Evolutionary conservation across 2,113 vertebrate species (phyloP).

Genomic region (Peromyscus californicus): DNA sequence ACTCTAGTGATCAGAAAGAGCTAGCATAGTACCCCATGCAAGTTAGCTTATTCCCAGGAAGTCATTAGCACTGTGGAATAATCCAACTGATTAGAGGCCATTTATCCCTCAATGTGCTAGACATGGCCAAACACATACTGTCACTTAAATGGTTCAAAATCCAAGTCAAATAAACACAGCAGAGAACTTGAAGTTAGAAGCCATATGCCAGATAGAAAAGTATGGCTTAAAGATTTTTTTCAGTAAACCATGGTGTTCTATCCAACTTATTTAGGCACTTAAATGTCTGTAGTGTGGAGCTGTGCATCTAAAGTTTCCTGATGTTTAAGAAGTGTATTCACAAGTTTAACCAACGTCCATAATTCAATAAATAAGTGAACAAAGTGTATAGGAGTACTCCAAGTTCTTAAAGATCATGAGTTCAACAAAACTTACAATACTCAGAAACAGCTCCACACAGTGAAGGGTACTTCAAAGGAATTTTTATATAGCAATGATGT

Average conservation of each 20-base stretch:
- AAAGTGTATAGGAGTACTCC: neutral
- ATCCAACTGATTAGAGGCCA: conserved; percentile 49
- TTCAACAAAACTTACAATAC: conserved; percentile 68
- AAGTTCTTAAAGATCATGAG: conserved; percentile 49
- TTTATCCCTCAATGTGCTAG: conserved; percentile 61
- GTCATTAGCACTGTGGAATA: conserved; percentile 66
- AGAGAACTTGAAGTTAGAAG: neutral
- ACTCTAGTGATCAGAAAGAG: conserved; percentile 60
- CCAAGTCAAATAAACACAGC: conserved; percentile 32
- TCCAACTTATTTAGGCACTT: neutral
- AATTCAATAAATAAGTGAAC: conserved; percentile 49
- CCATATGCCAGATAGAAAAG: neutral
- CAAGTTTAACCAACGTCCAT: conserved; percentile 12
- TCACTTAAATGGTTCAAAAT: conserved; percentile 32
- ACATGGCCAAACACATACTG: neutral
- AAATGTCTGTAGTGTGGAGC: neutral
- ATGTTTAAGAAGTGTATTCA: conserved; percentile 64
- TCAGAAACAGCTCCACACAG: conserved; percentile 68
- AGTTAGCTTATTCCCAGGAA: conserved; percentile 67
- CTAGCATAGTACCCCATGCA: neutral
- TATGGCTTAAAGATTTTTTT: neutral
- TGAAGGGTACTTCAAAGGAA: conserved; percentile 68
- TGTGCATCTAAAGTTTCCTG: conserved; percentile 29
- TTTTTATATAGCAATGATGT: conserved; percentile 73
- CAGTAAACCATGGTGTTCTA: neutral